Evolutionary conservation across 1,140 invertebrate species (phyloP).

Genomic region (Cyphomyrmex costatus): DNA sequence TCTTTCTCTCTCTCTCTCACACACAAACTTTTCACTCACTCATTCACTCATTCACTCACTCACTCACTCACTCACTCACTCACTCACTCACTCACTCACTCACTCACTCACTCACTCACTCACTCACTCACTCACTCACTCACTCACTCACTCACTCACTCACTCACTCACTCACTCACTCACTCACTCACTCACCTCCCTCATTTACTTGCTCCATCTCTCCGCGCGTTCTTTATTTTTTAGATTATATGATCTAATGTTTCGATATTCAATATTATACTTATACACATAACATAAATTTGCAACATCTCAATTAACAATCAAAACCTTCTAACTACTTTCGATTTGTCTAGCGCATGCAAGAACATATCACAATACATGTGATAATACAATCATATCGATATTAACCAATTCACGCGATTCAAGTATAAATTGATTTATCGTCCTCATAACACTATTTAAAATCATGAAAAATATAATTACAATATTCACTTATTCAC

Average conservation of each 20-base stretch:
- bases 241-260: constrained; percentile 46
- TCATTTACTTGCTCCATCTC: too few relatives aligned
- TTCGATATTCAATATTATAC: constrained; percentile 39
- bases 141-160: too few relatives aligned
- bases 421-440: constrained; percentile 26
- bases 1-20: neutral
- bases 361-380: constrained; percentile 17
- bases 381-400: constrained; percentile 14
- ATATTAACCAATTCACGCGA: neutral
- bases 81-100: too few relatives aligned
- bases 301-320: constrained; percentile 9
- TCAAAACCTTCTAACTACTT: constrained; percentile 24
- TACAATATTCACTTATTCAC: constrained; percentile 64
- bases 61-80: too few relatives aligned
- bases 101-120: neutral
- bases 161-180: too few relatives aligned
- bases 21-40: too few relatives aligned
- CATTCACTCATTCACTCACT: too few relatives aligned
- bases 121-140: too few relatives aligned
- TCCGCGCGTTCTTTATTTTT: neutral
- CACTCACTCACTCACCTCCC: neutral
- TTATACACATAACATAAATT: constrained; percentile 13
- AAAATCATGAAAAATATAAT: constrained; percentile 60
- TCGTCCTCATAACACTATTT: constrained; percentile 32
- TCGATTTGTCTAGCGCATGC: constrained; percentile 38